Percentiles rank a stretch among this genome's conserved stretches.
phyloP scores from a whole-genome alignment of 2,888 invertebrate genomes.

The Tigriopus californicus region DNA sequence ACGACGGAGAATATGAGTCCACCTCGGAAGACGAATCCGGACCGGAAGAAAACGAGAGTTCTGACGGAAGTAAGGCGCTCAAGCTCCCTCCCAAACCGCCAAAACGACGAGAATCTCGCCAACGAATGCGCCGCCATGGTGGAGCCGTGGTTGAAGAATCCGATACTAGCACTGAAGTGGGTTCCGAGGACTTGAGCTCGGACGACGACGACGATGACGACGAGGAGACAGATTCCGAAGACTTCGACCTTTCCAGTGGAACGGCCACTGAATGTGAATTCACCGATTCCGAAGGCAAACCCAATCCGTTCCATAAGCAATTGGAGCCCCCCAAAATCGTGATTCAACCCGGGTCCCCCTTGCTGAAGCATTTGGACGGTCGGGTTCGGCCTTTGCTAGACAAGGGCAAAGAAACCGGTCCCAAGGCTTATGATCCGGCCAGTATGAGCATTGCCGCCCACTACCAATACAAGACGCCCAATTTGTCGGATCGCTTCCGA shows the following conservation, averaged over 20 bases:
- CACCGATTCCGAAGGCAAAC: slow-evolving; percentile 10
- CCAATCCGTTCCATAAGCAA: slow-evolving; percentile 13
- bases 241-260: neutral
- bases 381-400: neutral
- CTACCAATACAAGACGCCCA: slow-evolving; percentile 9
- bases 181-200: neutral
- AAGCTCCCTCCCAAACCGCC: no score
- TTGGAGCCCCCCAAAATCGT: neutral
- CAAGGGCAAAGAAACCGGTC: neutral
- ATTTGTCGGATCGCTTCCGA: neutral
- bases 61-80: no score
- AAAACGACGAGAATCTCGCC: no score
- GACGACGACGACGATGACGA: neutral
- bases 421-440: neutral
- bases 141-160: neutral
- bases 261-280: slow-evolving; percentile 12
- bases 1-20: slow-evolving; percentile 9
- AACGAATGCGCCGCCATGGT: no score
- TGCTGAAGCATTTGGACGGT: neutral
- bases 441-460: neutral
- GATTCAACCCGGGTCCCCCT: neutral
- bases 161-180: neutral
- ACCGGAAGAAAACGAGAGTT: no score
- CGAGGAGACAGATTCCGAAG: slow-evolving; percentile 1
- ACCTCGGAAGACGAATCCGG: slow-evolving; percentile 3